phyloP scores from a whole-genome alignment of 2,797 vertebrate species.

The Gallinago nigripennis region DNA sequence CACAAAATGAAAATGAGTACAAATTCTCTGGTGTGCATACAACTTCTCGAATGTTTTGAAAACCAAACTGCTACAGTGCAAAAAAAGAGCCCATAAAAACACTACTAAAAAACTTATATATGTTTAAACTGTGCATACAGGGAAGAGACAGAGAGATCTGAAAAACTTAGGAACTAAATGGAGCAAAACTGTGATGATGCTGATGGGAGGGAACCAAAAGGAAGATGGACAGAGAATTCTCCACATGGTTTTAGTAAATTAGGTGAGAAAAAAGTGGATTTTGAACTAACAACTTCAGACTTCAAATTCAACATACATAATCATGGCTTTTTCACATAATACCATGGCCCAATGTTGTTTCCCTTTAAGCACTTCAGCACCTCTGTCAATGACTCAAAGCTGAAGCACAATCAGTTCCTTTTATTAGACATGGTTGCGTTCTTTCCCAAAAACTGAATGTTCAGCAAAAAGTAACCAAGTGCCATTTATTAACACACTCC shows the following conservation, averaged over 20 bases:
- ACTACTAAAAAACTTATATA: background rate
- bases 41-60: slow-evolving; percentile 35
- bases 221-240: background rate
- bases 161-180: background rate
- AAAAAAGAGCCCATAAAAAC: slow-evolving; percentile 16
- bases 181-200: background rate
- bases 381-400: background rate
- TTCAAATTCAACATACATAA: background rate
- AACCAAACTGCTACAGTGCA: background rate
- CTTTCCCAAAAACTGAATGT: background rate
- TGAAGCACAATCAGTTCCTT: background rate
- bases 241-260: background rate
- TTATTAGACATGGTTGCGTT: background rate
- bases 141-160: background rate
- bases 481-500: slow-evolving; percentile 3
- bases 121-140: background rate
- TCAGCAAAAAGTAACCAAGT: slow-evolving; percentile 37
- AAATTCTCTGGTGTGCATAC: background rate
- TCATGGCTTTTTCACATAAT: background rate
- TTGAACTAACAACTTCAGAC: background rate
- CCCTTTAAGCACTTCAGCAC: background rate
- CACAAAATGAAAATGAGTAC: slow-evolving; percentile 31
- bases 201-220: background rate
- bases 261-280: background rate
- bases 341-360: fast-evolving